phyloP scores from a whole-genome alignment of 2,113 vertebrate genomes.

The Motacilla alba region DNA sequence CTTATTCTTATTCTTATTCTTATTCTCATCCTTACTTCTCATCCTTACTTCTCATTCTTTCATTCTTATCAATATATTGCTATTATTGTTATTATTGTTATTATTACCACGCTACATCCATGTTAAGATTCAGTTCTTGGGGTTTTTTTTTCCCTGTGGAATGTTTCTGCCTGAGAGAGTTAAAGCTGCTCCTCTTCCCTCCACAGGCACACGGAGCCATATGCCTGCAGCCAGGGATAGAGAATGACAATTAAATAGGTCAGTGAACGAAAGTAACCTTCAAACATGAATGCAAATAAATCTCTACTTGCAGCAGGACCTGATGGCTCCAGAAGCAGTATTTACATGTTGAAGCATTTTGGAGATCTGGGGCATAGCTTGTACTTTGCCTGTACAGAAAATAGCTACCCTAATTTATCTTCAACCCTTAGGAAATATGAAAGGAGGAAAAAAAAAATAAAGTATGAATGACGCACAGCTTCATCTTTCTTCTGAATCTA shows the following conservation, averaged over 20 bases:
- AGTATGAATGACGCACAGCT: slow-evolving; percentile 13
- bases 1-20: not conserved
- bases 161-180: slow-evolving; percentile 1
- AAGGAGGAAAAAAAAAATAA: not conserved
- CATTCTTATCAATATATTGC: not conserved
- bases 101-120: not conserved
- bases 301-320: slow-evolving; percentile 27
- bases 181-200: slow-evolving; percentile 5
- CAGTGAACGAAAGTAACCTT: slow-evolving; percentile 61
- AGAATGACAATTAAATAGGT: slow-evolving; percentile 53
- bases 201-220: slow-evolving; percentile 4
- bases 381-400: slow-evolving; percentile 9
- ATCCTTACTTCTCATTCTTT: not conserved
- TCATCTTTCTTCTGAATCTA: slow-evolving; percentile 10
- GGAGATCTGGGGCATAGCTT: slow-evolving; percentile 36
- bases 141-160: not conserved
- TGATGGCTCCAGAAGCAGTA: slow-evolving; percentile 31
- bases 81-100: not conserved
- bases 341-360: slow-evolving; percentile 30
- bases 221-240: slow-evolving; percentile 6
- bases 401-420: slow-evolving; percentile 41
- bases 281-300: slow-evolving; percentile 36
- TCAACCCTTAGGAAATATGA: slow-evolving; percentile 18
- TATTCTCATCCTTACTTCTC: no score
- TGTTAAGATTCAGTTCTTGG: not conserved